Evolutionary conservation across 2,888 invertebrate genomes (phyloP), one percentile per base, ranked within the genome.

Genomic region (Meghimatium bilineatum): DNA sequence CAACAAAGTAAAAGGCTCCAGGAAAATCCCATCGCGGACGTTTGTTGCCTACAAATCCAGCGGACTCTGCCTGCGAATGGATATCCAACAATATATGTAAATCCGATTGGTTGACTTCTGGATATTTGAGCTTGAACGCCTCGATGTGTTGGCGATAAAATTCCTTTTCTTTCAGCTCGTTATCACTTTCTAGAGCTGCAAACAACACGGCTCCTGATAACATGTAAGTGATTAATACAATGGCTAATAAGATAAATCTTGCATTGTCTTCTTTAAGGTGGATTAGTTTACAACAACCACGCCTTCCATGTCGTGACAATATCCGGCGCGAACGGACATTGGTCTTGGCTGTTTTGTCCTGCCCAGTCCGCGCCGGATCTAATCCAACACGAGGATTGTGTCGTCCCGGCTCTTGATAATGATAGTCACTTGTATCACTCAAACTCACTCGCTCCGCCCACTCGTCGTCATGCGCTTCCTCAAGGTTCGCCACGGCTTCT

Each of bases 1-100:
- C 95, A 44, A 95, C 95, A 90, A 96, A 96, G 91, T 96, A 95
- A 91, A 96, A 95, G 71, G 95, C 95, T 66, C 95, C 95, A 0
- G 95, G 92, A 88, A 95, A 95, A 92, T 95, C 95, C 95, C 96
- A 96, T 38, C 95, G 93, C 10, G 94, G 93, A 80, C 95, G 92
- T 86, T 94, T 94, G 89, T 95, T 93, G 81, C 95, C 94, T 56
- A 95, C 93, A n/a, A 95, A 95, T 17, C 94, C 94, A 0, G 95
- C 93, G 0, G 95, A 94, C 72, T 92, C 90, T 8, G 95, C 95
- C 88, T 95, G 95, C 34, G 95, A 95, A 89, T 95, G 95, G 1
- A 94, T 94, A 88, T 94, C 94, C 26, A 95, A 93, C 26, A 95
- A 92, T 75, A 93, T 92, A 85, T 95, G 94, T 52, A 95, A 90